Evolutionary conservation across 37 sponge, comb jelly and placozoan species (phyloP).

Genomic region (Eunapius fragilis): DNA sequence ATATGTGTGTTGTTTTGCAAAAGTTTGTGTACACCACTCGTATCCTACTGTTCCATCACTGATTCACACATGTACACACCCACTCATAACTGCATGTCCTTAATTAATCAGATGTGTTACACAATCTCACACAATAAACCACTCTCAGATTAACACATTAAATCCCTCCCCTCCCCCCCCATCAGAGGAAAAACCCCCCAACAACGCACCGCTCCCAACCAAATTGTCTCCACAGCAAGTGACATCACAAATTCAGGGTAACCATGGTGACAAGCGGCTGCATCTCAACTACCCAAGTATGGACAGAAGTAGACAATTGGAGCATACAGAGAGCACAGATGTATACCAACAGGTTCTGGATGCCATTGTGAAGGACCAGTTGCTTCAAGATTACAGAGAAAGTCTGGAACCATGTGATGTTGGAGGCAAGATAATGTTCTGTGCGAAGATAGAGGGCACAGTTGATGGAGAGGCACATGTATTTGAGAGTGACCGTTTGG

Average conservation of each 20-base stretch:
- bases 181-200: too few species aligned
- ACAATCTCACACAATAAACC: too few species aligned
- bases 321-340: background rate
- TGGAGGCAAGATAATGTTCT: background rate
- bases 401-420: background rate
- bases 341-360: background rate
- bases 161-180: too few species aligned
- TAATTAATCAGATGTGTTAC: too few species aligned
- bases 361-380: background rate
- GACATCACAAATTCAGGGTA: background rate
- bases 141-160: too few species aligned
- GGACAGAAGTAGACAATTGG: background rate
- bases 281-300: background rate
- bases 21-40: background rate
- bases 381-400: background rate
- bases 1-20: background rate
- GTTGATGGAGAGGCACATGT: background rate
- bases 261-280: background rate
- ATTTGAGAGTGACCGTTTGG: background rate
- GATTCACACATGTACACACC: too few species aligned
- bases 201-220: background rate
- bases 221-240: background rate
- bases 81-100: too few species aligned
- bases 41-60: too few species aligned
- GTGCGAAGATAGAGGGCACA: background rate